These are phyloP conservation scores for Campaea margaritaria DNA, from an alignment of 2,888 invertebrate species.

Conservation along the genomic window DNA sequence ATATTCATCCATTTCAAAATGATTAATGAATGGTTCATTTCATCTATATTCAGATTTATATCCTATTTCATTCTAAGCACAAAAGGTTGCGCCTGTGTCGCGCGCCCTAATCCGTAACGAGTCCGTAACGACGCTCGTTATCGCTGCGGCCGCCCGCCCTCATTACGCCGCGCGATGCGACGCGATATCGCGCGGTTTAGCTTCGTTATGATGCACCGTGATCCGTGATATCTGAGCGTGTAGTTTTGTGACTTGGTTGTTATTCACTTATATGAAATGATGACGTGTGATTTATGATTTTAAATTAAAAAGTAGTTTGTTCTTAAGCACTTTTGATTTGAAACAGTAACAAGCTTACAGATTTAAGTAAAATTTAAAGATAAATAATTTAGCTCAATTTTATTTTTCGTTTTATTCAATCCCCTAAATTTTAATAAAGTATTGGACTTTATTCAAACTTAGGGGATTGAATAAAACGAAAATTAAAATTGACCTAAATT, in stretches of 20 bases:
- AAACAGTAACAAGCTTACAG: too few species aligned
- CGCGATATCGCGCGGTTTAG: constrained; percentile 45
- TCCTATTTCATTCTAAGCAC: constrained; percentile 24
- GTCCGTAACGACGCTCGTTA: constrained; percentile 60
- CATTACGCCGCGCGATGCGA: constrained; percentile 62
- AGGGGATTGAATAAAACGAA: too few species aligned
- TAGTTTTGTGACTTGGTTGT: constrained; percentile 7
- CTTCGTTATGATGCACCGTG: constrained; percentile 34
- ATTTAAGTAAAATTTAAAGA: too few species aligned
- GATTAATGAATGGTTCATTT: too few species aligned
- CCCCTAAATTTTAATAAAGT: too few species aligned
- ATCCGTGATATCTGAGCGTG: constrained; percentile 17
- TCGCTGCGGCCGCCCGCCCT: constrained; percentile 55
- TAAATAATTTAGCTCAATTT: too few species aligned
- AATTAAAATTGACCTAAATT: too few species aligned
- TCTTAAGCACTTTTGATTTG: too few species aligned
- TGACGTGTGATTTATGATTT: neutral
- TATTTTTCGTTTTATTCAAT: too few species aligned
- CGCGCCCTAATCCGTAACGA: constrained; percentile 54
- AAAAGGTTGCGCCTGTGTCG: constrained; percentile 40
- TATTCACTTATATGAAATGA: neutral
- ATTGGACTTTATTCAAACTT: too few species aligned
- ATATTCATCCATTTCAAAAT: too few species aligned
- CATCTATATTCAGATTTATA: neutral
- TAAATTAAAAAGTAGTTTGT: too few species aligned